Conservation (phyloP, 2,888 invertebrate genomes). For the Microctonus aethiopoides region DNA sequence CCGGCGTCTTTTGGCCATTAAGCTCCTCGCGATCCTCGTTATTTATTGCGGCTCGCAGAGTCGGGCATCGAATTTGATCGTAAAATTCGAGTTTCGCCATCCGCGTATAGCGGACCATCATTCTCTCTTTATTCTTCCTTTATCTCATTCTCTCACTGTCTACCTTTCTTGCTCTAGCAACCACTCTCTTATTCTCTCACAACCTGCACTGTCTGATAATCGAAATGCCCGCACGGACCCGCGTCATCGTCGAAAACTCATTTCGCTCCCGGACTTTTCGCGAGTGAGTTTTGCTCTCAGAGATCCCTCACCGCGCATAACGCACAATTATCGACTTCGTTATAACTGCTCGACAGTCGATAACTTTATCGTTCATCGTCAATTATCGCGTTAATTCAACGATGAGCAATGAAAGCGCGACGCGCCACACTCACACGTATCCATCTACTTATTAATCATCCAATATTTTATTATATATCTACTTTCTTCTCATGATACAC, state of each 20-base stretch:
- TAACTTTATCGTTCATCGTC: conserved; percentile 31
- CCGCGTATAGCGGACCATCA: conserved; percentile 12
- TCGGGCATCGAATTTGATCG: conserved; percentile 35
- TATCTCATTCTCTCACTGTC: not conserved
- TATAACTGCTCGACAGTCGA: conserved; percentile 21
- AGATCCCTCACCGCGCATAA: conserved; percentile 8
- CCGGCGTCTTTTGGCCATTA: conserved; percentile 36
- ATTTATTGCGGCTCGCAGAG: conserved; percentile 38
- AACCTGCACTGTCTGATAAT: not conserved
- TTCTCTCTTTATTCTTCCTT: not conserved
- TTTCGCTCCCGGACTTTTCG: conserved; percentile 5
- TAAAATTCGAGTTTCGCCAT: conserved; percentile 33
- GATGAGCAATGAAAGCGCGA: not conserved
- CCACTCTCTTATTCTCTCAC: not conserved
- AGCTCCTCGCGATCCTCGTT: conserved; percentile 37
- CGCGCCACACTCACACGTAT: not conserved
- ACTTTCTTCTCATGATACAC: not conserved
- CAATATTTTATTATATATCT: not conserved
- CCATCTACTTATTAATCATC: not conserved
- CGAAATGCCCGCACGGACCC: not conserved
- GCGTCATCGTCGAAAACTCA: conserved; percentile 14
- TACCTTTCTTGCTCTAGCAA: not conserved
- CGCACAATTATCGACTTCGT: conserved; percentile 10
- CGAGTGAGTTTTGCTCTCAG: not conserved
- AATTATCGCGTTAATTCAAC: conserved; percentile 29